Evolutionary conservation across 2,797 vertebrate genomes (phyloP).

Genomic region (Poeciliopsis gracilis): DNA sequence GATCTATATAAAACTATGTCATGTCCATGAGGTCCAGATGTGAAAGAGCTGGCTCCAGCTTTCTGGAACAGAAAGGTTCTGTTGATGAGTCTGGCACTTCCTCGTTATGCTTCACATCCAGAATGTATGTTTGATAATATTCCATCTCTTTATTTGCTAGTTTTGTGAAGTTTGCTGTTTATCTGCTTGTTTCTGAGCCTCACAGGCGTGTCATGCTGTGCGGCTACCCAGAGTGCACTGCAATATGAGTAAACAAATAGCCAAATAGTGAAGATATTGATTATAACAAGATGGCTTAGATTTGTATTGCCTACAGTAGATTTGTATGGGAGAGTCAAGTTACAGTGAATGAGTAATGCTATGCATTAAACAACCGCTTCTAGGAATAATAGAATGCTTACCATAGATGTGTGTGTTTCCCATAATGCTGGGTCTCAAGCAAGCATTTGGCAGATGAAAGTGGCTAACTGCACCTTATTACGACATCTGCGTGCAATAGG

Average conservation of each 20-base stretch:
- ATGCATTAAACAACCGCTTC: constrained; percentile 12
- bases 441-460: constrained; percentile 20
- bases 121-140: background rate
- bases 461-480: constrained; percentile 51
- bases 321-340: constrained; percentile 14
- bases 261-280: constrained; percentile 15
- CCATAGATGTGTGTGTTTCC: background rate
- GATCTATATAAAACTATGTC: background rate
- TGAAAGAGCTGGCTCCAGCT: background rate
- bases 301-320: constrained; percentile 14
- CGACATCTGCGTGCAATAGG: constrained; percentile 61
- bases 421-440: constrained; percentile 8
- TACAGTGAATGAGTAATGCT: constrained; percentile 15
- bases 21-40: background rate
- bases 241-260: constrained; percentile 1
- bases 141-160: background rate
- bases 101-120: background rate
- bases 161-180: background rate
- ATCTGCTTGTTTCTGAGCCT: background rate
- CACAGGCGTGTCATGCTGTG: background rate
- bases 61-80: background rate
- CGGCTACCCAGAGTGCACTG: background rate
- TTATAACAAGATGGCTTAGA: background rate
- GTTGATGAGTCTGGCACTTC: background rate
- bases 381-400: constrained; percentile 6